A percentile compares a stretch with the other conserved stretches of the same genome.
phyloP scores from a whole-genome alignment of 2,888 invertebrate species.

The Lepidochitona cinerea region DNA sequence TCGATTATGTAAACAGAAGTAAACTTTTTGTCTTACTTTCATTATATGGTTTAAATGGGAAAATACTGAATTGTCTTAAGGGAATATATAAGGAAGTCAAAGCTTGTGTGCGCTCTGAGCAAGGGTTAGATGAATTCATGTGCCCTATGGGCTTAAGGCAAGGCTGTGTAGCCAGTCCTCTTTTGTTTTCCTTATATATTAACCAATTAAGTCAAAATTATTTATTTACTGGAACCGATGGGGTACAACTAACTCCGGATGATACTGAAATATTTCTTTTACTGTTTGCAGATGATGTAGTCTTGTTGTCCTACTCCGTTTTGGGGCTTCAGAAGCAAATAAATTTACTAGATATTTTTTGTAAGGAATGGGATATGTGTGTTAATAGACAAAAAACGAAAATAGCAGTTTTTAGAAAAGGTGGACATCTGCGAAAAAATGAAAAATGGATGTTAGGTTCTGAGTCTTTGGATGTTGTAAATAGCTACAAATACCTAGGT shows the following conservation, averaged over 20 bases:
- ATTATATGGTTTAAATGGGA: neutral
- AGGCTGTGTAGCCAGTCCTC: neutral
- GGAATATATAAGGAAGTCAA: neutral
- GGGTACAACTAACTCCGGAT: neutral
- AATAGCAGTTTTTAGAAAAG: neutral
- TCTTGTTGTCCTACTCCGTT: too few relatives aligned
- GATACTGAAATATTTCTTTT: too few relatives aligned
- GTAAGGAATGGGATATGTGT: neutral
- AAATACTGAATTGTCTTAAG: neutral
- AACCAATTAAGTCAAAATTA: neutral
- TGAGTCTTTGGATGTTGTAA: neutral
- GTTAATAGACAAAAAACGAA: neutral
- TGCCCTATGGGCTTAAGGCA: neutral
- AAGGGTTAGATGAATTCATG: neutral
- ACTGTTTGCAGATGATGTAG: too few relatives aligned
- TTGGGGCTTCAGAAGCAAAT: neutral
- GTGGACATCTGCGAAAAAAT: neutral
- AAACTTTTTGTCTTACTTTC: neutral
- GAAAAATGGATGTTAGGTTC: neutral
- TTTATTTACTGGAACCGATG: neutral
- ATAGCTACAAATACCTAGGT: neutral
- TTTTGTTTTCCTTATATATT: neutral
- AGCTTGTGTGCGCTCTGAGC: neutral
- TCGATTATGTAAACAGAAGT: neutral
- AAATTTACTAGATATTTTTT: neutral